These are phyloP conservation scores for Phalera bucephala DNA, from an alignment of 2,888 invertebrate genomes.

Conservation along the genomic window DNA sequence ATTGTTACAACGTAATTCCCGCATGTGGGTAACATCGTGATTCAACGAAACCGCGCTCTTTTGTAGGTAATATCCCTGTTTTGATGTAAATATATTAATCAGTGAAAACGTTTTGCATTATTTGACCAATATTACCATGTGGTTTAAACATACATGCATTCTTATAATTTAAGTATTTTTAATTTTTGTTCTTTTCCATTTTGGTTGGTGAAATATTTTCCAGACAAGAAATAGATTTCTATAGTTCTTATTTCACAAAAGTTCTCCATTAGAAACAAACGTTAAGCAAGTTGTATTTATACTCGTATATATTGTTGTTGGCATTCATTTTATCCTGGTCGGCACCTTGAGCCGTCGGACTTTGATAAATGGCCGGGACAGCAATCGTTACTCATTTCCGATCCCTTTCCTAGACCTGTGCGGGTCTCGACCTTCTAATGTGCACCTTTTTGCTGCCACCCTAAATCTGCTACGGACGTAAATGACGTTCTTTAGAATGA, in stretches of 20 bases:
- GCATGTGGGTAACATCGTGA: neutral
- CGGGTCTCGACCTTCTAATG: constrained; percentile 47
- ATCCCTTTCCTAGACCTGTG: constrained; percentile 57
- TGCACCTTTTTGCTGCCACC: constrained; percentile 53
- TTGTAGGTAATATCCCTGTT: constrained; percentile 33
- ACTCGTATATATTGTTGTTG: constrained; percentile 34
- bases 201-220: too few species aligned
- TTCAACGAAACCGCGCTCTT: constrained; percentile 26
- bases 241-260: neutral
- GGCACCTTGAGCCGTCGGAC: constrained; percentile 58
- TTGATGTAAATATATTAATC: constrained; percentile 33
- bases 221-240: constrained; percentile 2
- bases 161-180: neutral
- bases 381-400: constrained; percentile 75
- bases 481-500: constrained; percentile 45
- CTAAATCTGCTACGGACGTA: constrained; percentile 40
- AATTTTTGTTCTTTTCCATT: constrained; percentile 4
- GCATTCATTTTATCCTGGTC: constrained; percentile 55
- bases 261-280: neutral
- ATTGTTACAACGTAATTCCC: too few species aligned
- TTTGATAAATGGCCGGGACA: constrained; percentile 74
- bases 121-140: constrained; percentile 15
- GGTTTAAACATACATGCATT: neutral
- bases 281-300: constrained; percentile 13
- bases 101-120: constrained; percentile 18